Evolutionary conservation across 2,113 vertebrate genomes (phyloP), one percentile per base, ranked within the genome.

Genomic region (Psilopsiagon aymara): DNA sequence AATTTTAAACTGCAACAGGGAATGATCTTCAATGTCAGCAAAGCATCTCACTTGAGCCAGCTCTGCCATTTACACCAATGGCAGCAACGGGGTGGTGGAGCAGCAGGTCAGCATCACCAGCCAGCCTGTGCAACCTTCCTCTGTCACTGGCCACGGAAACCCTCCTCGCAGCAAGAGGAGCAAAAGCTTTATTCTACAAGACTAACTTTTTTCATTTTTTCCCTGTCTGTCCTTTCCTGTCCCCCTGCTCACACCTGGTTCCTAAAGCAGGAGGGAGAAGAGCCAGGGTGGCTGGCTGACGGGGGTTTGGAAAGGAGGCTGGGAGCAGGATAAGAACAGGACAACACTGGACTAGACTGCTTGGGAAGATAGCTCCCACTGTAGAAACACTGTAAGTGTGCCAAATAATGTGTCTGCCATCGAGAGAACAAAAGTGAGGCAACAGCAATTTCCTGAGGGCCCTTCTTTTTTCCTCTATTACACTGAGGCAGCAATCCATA

Each of bases 121-220:
- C 24, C 74, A 41, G 60, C 16, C 37, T 37, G 14, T 11, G 49
- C 27, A 10, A 6, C 37, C 37, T 63, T 31, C 51, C 57, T 31
- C 53, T 19, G 11, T 5, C 0, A 0, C 60, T 51, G 41, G 73
- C 81, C 76, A 31, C 0, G 0, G 67, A 78, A 67, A 37, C 51
- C 8, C 28, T 59, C 28, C 66, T 44, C 6, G 2, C 14, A 51
- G 28, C 17, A 62, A 68, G 11, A 57, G 37, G 3, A 59, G n/a
- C 17, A 64, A 66, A 85, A 35, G 11, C 29, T 37, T 25, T 3
- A 5, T 15, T 49, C 68, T 6, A 5, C 44, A 47, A 29, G 47
- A 25, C n/a, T n/a, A 5, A 27, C 20, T 78, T 47, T 31, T 62
- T 46, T 53, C 75, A 60, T 18, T 18, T n/a, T 90, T 70, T 59